phyloP scores from a whole-genome alignment of 2,888 invertebrate species.

The Siphlonurus alternatus region DNA sequence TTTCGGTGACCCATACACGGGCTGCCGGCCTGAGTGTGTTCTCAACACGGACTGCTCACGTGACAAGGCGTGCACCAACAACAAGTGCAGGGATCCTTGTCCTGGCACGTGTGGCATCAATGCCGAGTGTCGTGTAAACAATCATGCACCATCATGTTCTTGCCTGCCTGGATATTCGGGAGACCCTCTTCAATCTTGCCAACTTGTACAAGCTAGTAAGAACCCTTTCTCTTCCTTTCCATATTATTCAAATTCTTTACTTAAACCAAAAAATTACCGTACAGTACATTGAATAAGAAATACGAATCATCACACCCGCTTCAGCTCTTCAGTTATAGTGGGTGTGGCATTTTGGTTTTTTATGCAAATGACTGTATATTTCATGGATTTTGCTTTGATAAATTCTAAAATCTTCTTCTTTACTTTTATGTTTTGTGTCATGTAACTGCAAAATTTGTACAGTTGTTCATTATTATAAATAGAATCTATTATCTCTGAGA shows the following conservation, averaged over 20 bases:
- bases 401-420: too few relatives aligned
- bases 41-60: conserved; percentile 58
- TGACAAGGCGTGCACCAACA: conserved; percentile 54
- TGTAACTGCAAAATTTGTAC: too few relatives aligned
- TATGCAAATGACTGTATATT: too few relatives aligned
- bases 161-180: conserved; percentile 56
- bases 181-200: conserved; percentile 50
- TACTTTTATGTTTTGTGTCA: too few relatives aligned
- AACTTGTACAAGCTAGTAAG: conserved; percentile 25
- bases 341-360: too few relatives aligned
- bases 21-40: conserved; percentile 66
- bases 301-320: too few relatives aligned
- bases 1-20: conserved; percentile 59
- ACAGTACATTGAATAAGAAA: too few relatives aligned
- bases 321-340: too few relatives aligned
- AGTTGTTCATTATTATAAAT: too few relatives aligned
- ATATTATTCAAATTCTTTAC: not conserved
- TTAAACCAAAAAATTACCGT: too few relatives aligned
- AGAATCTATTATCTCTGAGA: too few relatives aligned
- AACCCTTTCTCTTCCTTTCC: conserved; percentile 1
- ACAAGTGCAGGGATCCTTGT: conserved; percentile 64
- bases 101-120: conserved; percentile 60
- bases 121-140: conserved; percentile 54
- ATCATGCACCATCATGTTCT: conserved; percentile 60
- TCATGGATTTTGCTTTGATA: too few relatives aligned